phyloP scores from a whole-genome alignment of 2,113 vertebrate genomes.

The Tylochromis polylepis region DNA sequence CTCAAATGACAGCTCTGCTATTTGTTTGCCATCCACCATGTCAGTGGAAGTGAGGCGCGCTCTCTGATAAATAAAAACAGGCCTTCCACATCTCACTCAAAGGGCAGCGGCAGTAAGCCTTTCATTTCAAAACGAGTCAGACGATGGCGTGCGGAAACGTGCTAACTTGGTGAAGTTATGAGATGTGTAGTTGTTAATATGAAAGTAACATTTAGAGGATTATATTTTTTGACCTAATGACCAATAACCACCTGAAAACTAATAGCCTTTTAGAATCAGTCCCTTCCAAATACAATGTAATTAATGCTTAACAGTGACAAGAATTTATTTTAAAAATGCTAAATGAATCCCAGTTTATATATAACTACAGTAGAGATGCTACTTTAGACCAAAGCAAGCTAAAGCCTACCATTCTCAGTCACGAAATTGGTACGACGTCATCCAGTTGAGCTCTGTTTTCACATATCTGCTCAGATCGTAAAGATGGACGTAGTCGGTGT shows the following conservation, averaged over 20 bases:
- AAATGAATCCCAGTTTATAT: neutral
- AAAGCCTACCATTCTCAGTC: neutral
- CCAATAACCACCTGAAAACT: conserved; percentile 1
- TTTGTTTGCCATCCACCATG: neutral
- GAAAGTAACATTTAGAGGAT: conserved; percentile 1
- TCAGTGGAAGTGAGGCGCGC: neutral
- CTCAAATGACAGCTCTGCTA: conserved; percentile 4
- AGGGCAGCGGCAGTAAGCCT: neutral
- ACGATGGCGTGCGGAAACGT: neutral
- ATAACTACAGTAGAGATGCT: neutral
- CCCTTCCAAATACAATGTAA: neutral
- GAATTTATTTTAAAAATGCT: neutral
- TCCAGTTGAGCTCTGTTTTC: neutral
- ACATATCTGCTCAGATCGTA: neutral
- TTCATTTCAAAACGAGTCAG: neutral
- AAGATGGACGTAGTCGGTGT: neutral
- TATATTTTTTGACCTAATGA: conserved; percentile 10
- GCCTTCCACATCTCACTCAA: neutral
- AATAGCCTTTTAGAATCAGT: conserved; percentile 1
- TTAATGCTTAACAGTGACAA: neutral
- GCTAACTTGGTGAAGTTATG: neutral
- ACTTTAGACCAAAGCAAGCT: conserved; percentile 51
- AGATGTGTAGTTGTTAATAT: neutral
- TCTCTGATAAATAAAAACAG: neutral
- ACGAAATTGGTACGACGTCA: neutral